Evolutionary conservation across 2,113 vertebrate species (phyloP), one percentile per base, ranked within the genome.

Genomic region (Gnathonemus longibarbis): DNA sequence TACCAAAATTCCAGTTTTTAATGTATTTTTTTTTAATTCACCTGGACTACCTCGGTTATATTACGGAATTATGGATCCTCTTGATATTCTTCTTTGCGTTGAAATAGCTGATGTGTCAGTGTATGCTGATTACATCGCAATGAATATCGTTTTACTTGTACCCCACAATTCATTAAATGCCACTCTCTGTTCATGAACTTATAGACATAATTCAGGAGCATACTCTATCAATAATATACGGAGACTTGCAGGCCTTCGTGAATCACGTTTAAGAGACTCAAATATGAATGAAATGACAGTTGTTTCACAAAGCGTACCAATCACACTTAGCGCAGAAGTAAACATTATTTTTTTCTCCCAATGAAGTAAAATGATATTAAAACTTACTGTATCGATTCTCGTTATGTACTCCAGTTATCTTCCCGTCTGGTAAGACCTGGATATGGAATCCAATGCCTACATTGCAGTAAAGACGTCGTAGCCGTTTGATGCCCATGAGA

Each of bases 391-490:
- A 97, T 87, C 94, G 91, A 15, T 97, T 98, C 93, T 99, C 98
- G 92, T 94, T 97, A 95, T 99, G 98, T 19, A 96, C 95, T 24
- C 98, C 98, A 1, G 97, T 97, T 92, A 99, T 98, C 91, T 95
- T 96, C 19, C 98, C 97, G 93, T 98, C 98, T 87, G 97, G 97
- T 90, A 97, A 93, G 91, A 99, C 97, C 92, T 99, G 97, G 89
- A 99, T 96, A 92, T 99, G 98, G 93, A 99, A 99, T 70, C 98
- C 98, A 93, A 99, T 99, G 94, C 98, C 98, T 86, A 99, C 97
- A 93, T 99, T 99, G 95, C 98, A 99, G 94, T 99, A 99, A 88
- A 99, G 97, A 0, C 98, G 96, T 45, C 98, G 95, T 90, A 97
- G 48, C 77, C 98, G 93, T 87, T 98, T 98, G 95, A 99, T 98